Evolutionary conservation across 2,888 invertebrate species (phyloP).

Genomic region (Trachelus tabidus): DNA sequence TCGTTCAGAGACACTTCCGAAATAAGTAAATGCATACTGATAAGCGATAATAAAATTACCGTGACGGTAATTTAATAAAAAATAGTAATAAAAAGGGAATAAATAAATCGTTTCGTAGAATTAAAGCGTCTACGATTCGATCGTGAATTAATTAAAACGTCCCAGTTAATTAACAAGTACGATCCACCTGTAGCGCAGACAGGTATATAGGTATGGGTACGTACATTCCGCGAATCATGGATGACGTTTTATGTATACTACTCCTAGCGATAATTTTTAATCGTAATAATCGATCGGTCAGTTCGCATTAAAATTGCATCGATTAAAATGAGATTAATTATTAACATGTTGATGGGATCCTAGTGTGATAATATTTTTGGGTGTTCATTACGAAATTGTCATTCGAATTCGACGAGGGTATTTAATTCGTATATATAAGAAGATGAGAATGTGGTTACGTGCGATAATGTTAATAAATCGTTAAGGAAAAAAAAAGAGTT

Average conservation of each 20-base stretch:
- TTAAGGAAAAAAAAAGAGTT: slow-evolving; percentile 26
- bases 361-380: background rate
- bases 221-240: background rate
- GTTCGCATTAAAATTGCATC: background rate
- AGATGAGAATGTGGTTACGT: background rate
- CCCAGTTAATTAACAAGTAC: background rate
- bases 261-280: background rate
- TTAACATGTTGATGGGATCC: background rate
- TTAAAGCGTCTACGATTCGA: background rate
- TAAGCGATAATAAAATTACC: background rate
- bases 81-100: background rate
- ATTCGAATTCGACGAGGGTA: background rate
- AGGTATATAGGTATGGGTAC: background rate
- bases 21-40: background rate
- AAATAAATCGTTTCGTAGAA: background rate
- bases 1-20: background rate
- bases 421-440: background rate
- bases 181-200: background rate
- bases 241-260: background rate
- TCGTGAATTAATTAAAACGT: background rate
- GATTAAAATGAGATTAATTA: background rate
- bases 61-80: background rate
- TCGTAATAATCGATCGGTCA: background rate
- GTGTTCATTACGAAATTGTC: background rate
- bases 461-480: background rate